Base-by-base conservation (phyloP, 2,113 vertebrate genomes). In the Chaetura pelagica region DNA sequence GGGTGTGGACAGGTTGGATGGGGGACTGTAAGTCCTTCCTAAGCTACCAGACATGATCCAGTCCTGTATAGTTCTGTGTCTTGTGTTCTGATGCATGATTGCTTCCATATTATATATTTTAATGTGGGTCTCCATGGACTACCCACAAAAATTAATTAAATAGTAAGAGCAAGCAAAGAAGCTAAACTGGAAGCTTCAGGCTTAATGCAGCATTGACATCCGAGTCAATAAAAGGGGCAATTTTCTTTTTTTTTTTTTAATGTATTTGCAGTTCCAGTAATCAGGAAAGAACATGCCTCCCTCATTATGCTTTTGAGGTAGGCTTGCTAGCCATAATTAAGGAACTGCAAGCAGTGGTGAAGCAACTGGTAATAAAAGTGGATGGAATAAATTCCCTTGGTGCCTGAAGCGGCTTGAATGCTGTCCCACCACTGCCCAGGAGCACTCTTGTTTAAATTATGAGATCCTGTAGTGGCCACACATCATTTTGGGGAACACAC, bases 361-460 rank as follows among this genome's bases (percentile, higher is more conserved):
- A 94, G 57, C 42, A 92, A 10, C 55, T 58, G 27, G 52, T 64
- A 49, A 58, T 93, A 76, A 94, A 96, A 93, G 57, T 38, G 49
- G 57, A 54, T 89, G 86, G 88, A 78, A 72, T 95, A 40, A 73
- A 92, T 64, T 93, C n/a, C 30, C 0, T 24, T 48, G 12, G 52
- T 75, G 88, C 90, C 92, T 93, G 93, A 67, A 96, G 92, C 85
- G 94, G 62, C 71, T 74, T 92, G 78, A 78, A 93, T 93, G 74
- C 84, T 92, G 64, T 84, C 88, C 90, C 88, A 86, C 34, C 30
- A 6, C 73, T 96, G 88, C 96, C 88, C 61, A 64, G 73, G 64
- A 93, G 94, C 93, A 95, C 85, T 73, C 51, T 74, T 7, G 0
- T 62, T 69, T 89, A 35, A 93, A 57, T 66, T 21, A 61, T 2